phyloP scores from a whole-genome alignment of 2,888 invertebrate genomes.

The Alsophila aescularia region DNA sequence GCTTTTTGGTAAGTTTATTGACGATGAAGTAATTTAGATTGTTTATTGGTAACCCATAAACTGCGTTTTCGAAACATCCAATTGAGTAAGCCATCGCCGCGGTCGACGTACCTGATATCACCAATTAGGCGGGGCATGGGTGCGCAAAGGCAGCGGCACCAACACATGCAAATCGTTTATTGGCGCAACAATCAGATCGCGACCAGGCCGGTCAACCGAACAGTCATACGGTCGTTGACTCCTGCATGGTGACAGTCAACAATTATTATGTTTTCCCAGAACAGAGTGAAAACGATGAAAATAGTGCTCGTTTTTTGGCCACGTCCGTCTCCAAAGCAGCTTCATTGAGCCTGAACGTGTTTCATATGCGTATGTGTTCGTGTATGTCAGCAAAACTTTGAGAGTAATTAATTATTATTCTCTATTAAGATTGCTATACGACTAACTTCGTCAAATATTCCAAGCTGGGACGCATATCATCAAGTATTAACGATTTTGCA shows the following conservation, averaged over 20 bases:
- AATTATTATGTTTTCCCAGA: conserved; percentile 36
- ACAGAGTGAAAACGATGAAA: conserved; percentile 2
- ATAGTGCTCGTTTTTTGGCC: background rate
- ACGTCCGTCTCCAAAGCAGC: background rate
- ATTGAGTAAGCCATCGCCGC: conserved; percentile 32
- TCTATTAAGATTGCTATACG: conserved; percentile 48
- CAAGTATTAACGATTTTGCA: conserved; percentile 50
- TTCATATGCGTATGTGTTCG: background rate
- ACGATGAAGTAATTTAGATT: background rate
- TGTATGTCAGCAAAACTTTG: conserved; percentile 20
- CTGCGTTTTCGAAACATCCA: conserved; percentile 22
- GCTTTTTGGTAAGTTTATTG: background rate
- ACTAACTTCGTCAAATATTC: conserved; percentile 45
- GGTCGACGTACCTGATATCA: conserved; percentile 52
- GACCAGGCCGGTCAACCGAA: conserved; percentile 76
- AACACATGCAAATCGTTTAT: conserved; percentile 80
- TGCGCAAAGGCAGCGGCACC: conserved; percentile 66
- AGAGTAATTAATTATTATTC: conserved; percentile 36
- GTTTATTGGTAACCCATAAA: conserved; percentile 1
- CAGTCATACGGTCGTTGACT: conserved; percentile 71
- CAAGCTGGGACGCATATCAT: conserved; percentile 38
- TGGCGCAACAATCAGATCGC: conserved; percentile 80
- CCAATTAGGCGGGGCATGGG: conserved; percentile 65
- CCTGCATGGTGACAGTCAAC: conserved; percentile 54
- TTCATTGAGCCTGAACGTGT: background rate